Conservation (phyloP, 2,797 vertebrate genomes). For the Smutsia temminckii region DNA sequence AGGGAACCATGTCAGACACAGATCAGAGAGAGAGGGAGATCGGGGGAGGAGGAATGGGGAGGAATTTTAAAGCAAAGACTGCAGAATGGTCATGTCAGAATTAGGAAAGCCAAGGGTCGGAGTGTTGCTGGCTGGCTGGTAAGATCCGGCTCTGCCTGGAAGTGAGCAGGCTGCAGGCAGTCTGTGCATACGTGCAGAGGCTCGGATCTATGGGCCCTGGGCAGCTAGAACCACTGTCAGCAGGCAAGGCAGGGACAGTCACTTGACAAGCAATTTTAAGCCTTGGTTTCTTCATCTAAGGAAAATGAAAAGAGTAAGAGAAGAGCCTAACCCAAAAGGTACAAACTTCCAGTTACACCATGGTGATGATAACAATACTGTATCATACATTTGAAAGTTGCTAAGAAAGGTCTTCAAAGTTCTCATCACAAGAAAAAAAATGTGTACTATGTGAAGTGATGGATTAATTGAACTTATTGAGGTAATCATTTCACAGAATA, state of each 20-base stretch:
- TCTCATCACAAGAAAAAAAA: neutral
- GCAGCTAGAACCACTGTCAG: too few relatives aligned
- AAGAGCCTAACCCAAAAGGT: neutral
- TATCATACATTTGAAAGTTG: neutral
- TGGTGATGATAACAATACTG: neutral
- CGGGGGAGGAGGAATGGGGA: neutral
- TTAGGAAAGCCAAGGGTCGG: neutral
- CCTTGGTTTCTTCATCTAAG: neutral
- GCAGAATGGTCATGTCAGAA: neutral
- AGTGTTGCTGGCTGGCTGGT: fast-evolving
- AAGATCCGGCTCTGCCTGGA: fast-evolving
- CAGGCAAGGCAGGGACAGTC: fast-evolving
- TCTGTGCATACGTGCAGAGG: fast-evolving
- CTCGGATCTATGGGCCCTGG: fast-evolving
- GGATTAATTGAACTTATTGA: neutral
- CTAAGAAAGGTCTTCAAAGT: neutral
- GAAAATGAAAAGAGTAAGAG: neutral
- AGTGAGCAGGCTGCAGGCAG: fast-evolving
- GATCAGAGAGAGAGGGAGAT: neutral
- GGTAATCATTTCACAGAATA: neutral
- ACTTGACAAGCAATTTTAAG: neutral
- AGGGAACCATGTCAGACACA: neutral
- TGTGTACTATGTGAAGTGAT: neutral
- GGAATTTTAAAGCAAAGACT: neutral
- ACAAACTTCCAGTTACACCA: neutral